Base-by-base conservation (phyloP, 2,888 invertebrate genomes). In the Diloba caeruleocephala region DNA sequence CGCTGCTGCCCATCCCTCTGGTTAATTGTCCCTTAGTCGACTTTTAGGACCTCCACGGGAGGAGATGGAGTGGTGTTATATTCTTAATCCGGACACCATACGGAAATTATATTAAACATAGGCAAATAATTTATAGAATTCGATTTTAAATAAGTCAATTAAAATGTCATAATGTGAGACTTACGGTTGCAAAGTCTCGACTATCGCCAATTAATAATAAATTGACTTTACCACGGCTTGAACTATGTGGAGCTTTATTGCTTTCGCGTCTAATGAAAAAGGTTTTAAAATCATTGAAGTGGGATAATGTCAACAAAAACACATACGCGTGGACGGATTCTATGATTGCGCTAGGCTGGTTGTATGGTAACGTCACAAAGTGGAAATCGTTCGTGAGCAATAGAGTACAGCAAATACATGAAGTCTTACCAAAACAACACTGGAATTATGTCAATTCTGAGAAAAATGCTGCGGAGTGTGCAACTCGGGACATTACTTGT, bases 371-470 rank as follows among this genome's bases (percentile, higher is more conserved):
- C 14, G 13, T 37, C 2, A 6, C 37, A 25, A 37, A 37, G 25
- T 36, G 9, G n/a, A 23, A 36, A 2, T 25, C 14, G 37, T 14
- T 37, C n/a, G 36, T 23, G 3, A 23, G 36, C 14, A 37, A 23
- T 13, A 23, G 36, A 37, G 13, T 23, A n/a, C 36, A 37, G 13
- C 36, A 36, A 12, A 13, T 36, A 9, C 23, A 2, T 9, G 6
- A 23, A 4, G 13, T 9, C 1, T 13, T 36, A 9, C 23, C 36
- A 12, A 12, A 21, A 36, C 13, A 36, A 13, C 36, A 37, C 23
- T 37, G 6, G n/a, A 23, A 25, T 25, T 25, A 25, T 25, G n/a
- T 25, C 25, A 25, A 25, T n/a, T 25, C 25, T 3, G 25, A 25
- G 25, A n/a, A 25, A 9, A 25, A 25, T n/a, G 25, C 25, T 2